Conservation (phyloP, 2,113 vertebrate species). For the Acrocephalus kingi region DNA sequence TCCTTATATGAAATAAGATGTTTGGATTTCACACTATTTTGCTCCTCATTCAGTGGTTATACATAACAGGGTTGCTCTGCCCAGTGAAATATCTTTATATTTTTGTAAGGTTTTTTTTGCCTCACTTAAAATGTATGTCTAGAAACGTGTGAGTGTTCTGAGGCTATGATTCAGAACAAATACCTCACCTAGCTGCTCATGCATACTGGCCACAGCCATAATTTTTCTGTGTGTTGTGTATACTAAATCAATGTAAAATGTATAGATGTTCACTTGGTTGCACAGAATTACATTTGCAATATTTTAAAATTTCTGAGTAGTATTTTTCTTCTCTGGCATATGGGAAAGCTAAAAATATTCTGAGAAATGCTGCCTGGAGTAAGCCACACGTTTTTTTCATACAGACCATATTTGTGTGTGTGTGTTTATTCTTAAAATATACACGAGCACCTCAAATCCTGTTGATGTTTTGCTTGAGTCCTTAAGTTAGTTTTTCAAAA, state of each 20-base stretch:
- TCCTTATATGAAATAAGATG: background rate
- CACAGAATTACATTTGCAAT: background rate
- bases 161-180: background rate
- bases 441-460: background rate
- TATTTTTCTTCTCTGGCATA: background rate
- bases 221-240: background rate
- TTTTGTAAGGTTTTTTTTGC: background rate
- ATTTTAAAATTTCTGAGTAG: background rate
- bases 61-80: background rate
- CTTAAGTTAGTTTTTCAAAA: background rate
- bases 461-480: background rate
- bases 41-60: background rate
- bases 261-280: background rate
- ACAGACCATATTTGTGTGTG: background rate
- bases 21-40: background rate
- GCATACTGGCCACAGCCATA: background rate
- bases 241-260: background rate
- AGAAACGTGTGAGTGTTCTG: background rate
- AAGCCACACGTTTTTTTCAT: background rate
- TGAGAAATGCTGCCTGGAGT: background rate
- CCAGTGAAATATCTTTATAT: background rate
- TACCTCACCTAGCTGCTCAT: background rate
- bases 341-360: background rate
- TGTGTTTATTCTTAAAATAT: background rate
- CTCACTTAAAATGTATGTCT: background rate